Percentiles rank a stretch among this genome's conserved stretches.
phyloP scores from a whole-genome alignment of 2,113 vertebrate genomes.

The Microtus ochrogaster region DNA sequence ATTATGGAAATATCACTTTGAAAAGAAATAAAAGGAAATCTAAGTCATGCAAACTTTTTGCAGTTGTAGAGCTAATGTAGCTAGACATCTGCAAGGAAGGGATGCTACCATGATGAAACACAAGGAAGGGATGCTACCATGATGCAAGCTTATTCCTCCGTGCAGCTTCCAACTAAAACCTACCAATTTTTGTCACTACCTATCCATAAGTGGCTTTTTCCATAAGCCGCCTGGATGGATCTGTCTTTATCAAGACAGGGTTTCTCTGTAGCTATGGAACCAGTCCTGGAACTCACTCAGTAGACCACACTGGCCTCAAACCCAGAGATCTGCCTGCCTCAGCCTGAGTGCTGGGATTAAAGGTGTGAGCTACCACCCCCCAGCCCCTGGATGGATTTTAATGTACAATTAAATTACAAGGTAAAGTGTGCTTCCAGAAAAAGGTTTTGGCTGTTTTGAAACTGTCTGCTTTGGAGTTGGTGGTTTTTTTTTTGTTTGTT shows the following conservation, averaged over 20 bases:
- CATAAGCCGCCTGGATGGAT: not conserved
- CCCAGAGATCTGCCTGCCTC: no score
- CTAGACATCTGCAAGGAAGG: not conserved
- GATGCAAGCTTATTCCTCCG: not conserved
- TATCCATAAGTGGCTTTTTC: not conserved
- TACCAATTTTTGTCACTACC: not conserved
- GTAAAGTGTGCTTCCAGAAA: not conserved
- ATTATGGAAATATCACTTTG: not conserved
- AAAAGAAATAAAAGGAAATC: not conserved
- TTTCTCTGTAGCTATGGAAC: no score
- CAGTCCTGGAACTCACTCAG: no score
- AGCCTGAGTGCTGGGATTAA: no score
- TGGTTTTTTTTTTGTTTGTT: no score
- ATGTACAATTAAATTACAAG: not conserved
- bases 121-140: no score
- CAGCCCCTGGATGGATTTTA: not conserved
- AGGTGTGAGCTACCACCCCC: no score
- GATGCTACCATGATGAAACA: no score
- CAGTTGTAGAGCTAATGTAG: not conserved
- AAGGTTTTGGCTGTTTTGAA: not conserved
- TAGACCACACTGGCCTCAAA: no score
- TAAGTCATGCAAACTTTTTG: not conserved
- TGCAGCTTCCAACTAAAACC: not conserved
- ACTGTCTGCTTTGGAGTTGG: not conserved
- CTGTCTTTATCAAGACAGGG: not conserved